These are phyloP conservation scores for Diaphora mendica DNA, from an alignment of 2,888 invertebrate genomes.

Conservation along the genomic window DNA sequence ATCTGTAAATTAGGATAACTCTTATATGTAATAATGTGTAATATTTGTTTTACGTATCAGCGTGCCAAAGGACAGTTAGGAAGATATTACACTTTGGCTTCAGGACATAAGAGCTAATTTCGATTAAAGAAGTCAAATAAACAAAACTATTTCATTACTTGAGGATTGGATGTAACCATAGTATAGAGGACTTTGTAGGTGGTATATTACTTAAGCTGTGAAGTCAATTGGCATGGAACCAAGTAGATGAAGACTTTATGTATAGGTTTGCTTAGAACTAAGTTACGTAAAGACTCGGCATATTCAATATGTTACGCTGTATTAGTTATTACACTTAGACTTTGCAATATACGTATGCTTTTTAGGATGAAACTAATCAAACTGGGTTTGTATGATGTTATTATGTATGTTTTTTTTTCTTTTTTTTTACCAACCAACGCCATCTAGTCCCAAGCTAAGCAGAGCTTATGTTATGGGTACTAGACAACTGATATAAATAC, in stretches of 20 bases:
- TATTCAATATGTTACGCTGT: background rate
- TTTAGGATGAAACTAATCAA: background rate
- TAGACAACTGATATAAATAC: no score
- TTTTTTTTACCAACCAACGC: no score
- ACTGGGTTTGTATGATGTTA: background rate
- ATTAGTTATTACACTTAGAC: background rate
- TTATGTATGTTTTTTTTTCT: background rate
- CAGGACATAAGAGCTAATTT: slow-evolving; percentile 14
- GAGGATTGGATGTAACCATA: slow-evolving; percentile 18
- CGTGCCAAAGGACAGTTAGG: background rate
- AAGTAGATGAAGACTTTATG: background rate
- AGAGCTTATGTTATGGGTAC: no score
- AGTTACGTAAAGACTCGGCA: background rate
- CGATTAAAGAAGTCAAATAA: slow-evolving; percentile 16
- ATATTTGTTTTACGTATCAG: background rate
- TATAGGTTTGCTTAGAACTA: background rate
- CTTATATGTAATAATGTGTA: background rate
- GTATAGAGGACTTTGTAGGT: slow-evolving; percentile 1
- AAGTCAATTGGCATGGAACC: slow-evolving; percentile 13
- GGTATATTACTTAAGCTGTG: slow-evolving; percentile 9
- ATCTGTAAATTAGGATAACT: background rate
- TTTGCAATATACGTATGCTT: background rate
- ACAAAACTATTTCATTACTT: slow-evolving; percentile 27
- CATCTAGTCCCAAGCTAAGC: no score
- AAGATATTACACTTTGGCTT: background rate